Evolutionary conservation across 2,888 invertebrate species (phyloP), one percentile per base, ranked within the genome.

Genomic region (Herminia tarsipennalis): DNA sequence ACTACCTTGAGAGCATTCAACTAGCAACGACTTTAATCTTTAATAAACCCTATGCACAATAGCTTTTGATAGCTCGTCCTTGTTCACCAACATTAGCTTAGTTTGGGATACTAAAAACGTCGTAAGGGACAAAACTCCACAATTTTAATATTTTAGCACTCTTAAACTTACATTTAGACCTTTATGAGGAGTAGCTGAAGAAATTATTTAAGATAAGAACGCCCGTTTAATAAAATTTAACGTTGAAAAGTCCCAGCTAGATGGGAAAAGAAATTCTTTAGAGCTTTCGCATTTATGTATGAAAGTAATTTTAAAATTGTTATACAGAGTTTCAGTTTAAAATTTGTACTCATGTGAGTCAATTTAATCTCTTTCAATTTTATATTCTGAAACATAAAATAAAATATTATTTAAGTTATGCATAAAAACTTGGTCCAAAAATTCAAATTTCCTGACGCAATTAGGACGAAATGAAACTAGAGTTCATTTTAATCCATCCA

Each of bases 191-290:
- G 52, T 56, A 41, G 20, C 53, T 45, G 9, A 17, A 32, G 32
- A 49, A 48, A 62, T 32, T 18, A 42, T 39, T 10, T 9, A 18
- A 41, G 33, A 48, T 44, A 45, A 41, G 40, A 42, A 43, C 18
- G 35, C 16, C 42, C 39, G 41, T 61, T 57, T 66, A 45, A 53
- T 62, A 54, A 62, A 57, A 62, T 66, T 66, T 57, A 17, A 45
- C 36, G 39, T 47, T 56, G 21, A 45, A 45, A 47, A 64, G 40
- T 53, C 14, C 21, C 27, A 42, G 27, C 28, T 29, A 28, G 20
- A 53, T 38, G 13, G 42, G 49, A 47, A 53, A 57, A 39, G 35
- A 54, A 50, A 35, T 50, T 53, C 36, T 50, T 30, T n/a, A 24
- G 35, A 34, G 49, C 44, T 30, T 46, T 34, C 14, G 56, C 38